phyloP scores from a whole-genome alignment of 2,113 vertebrate genomes.

The Oxyruncus cristatus region DNA sequence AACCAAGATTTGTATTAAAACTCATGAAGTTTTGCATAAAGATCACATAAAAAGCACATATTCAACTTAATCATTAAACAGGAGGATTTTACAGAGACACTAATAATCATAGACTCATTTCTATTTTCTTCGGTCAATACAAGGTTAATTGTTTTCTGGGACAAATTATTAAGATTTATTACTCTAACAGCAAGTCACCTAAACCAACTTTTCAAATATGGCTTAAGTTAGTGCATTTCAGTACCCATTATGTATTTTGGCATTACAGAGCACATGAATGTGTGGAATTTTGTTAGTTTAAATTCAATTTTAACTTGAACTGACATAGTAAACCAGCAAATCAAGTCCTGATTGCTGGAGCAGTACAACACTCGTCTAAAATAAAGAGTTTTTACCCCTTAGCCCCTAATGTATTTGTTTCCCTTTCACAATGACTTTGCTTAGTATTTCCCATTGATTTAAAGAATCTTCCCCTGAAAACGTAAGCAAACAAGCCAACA shows the following conservation, averaged over 20 bases:
- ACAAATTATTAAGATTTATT: not conserved
- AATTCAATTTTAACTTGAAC: not conserved
- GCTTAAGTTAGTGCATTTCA: not conserved
- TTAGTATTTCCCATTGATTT: not conserved
- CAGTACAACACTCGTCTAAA: not conserved
- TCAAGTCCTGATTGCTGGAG: not conserved
- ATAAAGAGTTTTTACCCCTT: not conserved
- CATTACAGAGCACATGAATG: not conserved
- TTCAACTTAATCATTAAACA: not conserved
- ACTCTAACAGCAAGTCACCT: not conserved
- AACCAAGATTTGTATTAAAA: not conserved
- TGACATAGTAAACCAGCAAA: not conserved
- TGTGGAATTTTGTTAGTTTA: not conserved
- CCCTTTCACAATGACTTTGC: not conserved
- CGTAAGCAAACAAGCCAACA: not conserved
- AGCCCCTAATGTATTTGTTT: not conserved
- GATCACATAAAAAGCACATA: not conserved
- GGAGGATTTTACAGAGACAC: not conserved
- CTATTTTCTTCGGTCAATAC: not conserved
- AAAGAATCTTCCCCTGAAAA: not conserved
- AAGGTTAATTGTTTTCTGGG: not conserved
- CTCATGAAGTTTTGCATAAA: not conserved
- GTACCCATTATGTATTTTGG: not conserved
- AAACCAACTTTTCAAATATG: not conserved
- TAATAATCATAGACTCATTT: not conserved